Evolutionary conservation across 2,797 vertebrate genomes (phyloP).

Genomic region (Pitangus sulphuratus): DNA sequence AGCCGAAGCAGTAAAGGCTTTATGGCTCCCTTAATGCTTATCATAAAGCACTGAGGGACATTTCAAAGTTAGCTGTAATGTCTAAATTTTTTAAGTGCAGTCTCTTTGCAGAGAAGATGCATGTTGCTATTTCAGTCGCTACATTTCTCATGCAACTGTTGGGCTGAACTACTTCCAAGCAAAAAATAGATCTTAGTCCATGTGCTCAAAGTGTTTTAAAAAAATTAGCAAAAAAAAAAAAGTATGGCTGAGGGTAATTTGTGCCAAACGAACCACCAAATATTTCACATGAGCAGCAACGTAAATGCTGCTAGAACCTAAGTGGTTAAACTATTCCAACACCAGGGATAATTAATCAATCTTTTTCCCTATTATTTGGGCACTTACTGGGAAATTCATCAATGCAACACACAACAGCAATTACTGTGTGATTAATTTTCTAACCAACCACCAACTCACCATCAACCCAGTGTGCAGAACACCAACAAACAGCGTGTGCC

Average conservation of each 20-base stretch:
- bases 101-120: background rate
- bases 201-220: background rate
- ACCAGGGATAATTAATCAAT: background rate
- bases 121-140: background rate
- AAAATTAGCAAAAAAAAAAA: background rate
- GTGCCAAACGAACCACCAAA: background rate
- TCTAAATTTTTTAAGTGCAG: background rate
- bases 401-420: background rate
- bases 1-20: background rate
- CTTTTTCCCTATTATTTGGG: background rate
- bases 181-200: background rate
- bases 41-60: background rate
- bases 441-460: background rate
- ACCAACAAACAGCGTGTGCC: background rate
- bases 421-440: background rate
- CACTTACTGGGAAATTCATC: background rate
- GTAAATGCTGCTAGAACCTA: background rate
- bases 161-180: background rate
- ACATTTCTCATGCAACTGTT: background rate
- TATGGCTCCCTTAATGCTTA: background rate
- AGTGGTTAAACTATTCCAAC: background rate
- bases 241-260: background rate
- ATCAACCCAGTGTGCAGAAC: accelerated
- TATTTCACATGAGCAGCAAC: background rate
- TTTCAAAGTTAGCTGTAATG: slow-evolving; percentile 3